phyloP scores from a whole-genome alignment of 2,888 invertebrate species.

The Pachymerium ferrugineum region DNA sequence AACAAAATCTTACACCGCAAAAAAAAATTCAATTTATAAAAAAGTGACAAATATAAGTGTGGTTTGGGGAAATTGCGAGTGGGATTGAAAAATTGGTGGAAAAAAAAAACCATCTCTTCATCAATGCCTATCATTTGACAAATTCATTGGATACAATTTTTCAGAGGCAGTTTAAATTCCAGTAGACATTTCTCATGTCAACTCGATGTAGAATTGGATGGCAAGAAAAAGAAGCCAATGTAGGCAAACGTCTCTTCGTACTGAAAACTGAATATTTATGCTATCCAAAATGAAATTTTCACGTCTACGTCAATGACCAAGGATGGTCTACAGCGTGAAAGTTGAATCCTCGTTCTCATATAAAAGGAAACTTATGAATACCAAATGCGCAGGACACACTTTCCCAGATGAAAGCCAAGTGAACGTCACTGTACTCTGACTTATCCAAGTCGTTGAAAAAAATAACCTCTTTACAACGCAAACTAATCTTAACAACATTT shows the following conservation, averaged over 20 bases:
- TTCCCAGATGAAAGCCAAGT: neutral
- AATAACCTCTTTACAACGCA: too few relatives aligned
- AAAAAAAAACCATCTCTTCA: neutral
- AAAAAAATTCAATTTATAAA: neutral
- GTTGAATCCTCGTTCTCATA: neutral
- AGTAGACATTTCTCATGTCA: neutral
- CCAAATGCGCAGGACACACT: neutral
- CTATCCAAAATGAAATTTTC: neutral
- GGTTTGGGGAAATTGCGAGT: neutral
- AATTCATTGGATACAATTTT: neutral
- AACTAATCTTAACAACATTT: too few relatives aligned
- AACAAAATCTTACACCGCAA: too few relatives aligned
- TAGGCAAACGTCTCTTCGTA: neutral
- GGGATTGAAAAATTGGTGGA: neutral
- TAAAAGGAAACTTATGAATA: conserved; percentile 16
- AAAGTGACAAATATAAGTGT: neutral
- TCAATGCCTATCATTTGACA: too few relatives aligned
- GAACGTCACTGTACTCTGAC: neutral
- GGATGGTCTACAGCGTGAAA: neutral
- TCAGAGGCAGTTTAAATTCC: neutral
- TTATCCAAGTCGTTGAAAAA: too few relatives aligned
- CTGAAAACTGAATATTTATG: conserved; percentile 16
- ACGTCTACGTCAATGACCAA: neutral
- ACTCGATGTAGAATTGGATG: neutral
- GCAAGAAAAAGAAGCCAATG: neutral